Evolutionary conservation across 2,113 vertebrate genomes (phyloP), one percentile per base, ranked within the genome.

Genomic region (Cephalopholis sonnerati): DNA sequence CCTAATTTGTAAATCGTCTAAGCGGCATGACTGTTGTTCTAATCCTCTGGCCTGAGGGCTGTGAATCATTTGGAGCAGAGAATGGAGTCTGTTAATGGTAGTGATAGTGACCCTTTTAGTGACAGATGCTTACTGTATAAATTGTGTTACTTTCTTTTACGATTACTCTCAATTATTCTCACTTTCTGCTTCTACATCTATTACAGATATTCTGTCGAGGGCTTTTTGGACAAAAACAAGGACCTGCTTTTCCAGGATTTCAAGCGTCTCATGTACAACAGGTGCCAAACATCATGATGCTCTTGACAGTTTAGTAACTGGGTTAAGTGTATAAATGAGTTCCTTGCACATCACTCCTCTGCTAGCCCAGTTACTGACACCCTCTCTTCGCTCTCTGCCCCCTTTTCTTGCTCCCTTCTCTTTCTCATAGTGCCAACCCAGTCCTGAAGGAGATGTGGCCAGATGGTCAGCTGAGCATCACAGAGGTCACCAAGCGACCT

Each of bases 181-280:
- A 54, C 50, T 84, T 53, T 44, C 39, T 67, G 32, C 51, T 9
- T 82, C 58, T 63, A 4, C 27, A 4, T 89, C 53, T 74, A 3
- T 74, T 72, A 58, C 94, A 99, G 98, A 93, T 99, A 99, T 90
- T 97, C 96, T 0, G 96, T 97, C 44, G 97, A 98, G 72, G 97
- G 98, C 2, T 98, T 98, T 91, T 89, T 99, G 69, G 97, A 99
- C 86, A 99, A 98, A 95, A 99, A 99, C 95, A 97, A 98, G 85
- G 98, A 99, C 80, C 95, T 94, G 0, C 97, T 99, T 36, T 98
- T 98, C 94, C 98, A 99, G 82, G 98, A 99, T 86, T 98, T 98
- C 94, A 98, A 99, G 87, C 94, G 98, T 0, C 95, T 99, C 73
- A 94, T 98, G 93, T 99, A 95, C 89, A 97, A 97, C 96, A 99